Conservation (phyloP, 1,140 invertebrate species). For the Pseudomyrmex dendroicus region DNA sequence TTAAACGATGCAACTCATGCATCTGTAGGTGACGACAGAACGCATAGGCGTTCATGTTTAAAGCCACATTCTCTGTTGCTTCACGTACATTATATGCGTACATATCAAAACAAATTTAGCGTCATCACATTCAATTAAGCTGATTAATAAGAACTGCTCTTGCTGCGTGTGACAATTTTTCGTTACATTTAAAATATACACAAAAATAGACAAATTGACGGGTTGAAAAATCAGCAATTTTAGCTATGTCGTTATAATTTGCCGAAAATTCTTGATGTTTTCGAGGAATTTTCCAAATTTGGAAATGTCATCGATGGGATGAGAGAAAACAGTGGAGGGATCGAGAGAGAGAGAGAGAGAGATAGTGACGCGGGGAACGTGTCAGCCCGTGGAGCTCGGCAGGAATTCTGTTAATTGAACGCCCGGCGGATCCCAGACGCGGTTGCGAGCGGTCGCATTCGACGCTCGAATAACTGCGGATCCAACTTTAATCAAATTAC, state of each 20-base stretch:
- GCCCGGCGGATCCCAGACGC: constrained; percentile 60
- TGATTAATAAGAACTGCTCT: constrained; percentile 22
- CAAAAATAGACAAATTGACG: background rate
- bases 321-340: background rate
- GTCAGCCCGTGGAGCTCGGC: constrained; percentile 58
- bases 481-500: constrained; percentile 76
- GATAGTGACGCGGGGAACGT: constrained; percentile 50
- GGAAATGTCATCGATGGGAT: constrained; percentile 41
- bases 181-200: background rate
- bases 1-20: constrained; percentile 27
- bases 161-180: constrained; percentile 21
- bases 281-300: constrained; percentile 52
- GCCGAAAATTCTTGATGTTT: background rate
- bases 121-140: constrained; percentile 37
- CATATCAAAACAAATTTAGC: constrained; percentile 28
- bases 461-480: constrained; percentile 71
- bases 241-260: background rate
- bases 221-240: background rate
- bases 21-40: background rate
- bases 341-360: background rate
- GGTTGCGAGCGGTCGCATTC: constrained; percentile 70
- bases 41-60: constrained; percentile 7
- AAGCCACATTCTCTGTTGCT: background rate
- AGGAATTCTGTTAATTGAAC: constrained; percentile 76
- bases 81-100: background rate